Conservation (phyloP, 2,797 vertebrate genomes). For the Pseudomugil tenellus region DNA sequence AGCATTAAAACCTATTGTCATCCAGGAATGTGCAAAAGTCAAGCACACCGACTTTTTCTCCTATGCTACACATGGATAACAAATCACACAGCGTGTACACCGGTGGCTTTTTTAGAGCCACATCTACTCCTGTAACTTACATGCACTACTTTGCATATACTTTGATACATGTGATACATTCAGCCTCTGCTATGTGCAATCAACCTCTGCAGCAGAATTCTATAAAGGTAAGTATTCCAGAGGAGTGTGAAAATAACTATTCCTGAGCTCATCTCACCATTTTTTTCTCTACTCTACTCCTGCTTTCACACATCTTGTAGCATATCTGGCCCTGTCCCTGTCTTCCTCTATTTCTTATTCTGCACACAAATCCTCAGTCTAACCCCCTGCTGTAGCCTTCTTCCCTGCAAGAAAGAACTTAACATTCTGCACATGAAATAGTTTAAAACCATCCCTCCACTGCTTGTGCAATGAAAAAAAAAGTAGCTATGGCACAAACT, state of each 20-base stretch:
- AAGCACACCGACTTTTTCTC: constrained; percentile 54
- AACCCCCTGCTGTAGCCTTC: constrained; percentile 22
- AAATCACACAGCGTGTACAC: constrained; percentile 46
- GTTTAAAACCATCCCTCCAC: constrained; percentile 40
- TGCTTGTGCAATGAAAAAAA: constrained; percentile 19
- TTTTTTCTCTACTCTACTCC: constrained; percentile 49
- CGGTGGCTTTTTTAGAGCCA: constrained; percentile 52
- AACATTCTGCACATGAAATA: constrained; percentile 56
- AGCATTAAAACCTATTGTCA: constrained; percentile 31
- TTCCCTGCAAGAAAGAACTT: constrained; percentile 38
- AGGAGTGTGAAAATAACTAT: constrained; percentile 69
- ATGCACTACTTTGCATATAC: constrained; percentile 56
- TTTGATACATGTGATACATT: constrained; percentile 14
- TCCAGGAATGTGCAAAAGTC: constrained; percentile 37
- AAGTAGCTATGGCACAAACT: constrained; percentile 8
- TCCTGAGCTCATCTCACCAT: constrained; percentile 53
- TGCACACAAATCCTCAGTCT: constrained; percentile 30
- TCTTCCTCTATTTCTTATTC: constrained; percentile 37
- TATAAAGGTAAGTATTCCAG: constrained; percentile 65
- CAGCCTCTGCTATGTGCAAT: constrained; percentile 27
- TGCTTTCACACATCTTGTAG: constrained; percentile 53
- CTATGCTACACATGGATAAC: constrained; percentile 49
- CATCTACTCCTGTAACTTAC: constrained; percentile 50
- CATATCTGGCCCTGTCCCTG: constrained; percentile 45
- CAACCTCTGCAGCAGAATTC: constrained; percentile 45